Base-by-base conservation (phyloP, 2,888 invertebrate species). In the Nysson spinosus region DNA sequence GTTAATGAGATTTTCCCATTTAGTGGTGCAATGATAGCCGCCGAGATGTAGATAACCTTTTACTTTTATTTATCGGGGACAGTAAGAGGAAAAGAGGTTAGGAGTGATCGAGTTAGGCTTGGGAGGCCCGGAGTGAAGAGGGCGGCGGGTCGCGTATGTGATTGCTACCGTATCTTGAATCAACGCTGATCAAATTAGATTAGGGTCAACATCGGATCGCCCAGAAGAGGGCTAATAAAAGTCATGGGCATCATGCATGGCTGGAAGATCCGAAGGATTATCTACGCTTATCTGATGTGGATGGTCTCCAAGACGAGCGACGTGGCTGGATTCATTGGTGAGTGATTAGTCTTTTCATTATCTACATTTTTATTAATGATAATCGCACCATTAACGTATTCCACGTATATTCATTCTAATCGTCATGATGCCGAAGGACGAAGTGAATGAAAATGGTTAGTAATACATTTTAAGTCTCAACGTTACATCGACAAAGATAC, bases 251-350 rank as follows among this genome's bases (percentile, higher is more conserved):
- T 66, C 78, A 85, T 85, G 84, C 81, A 80, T 78, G 71, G 74
- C 76, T 81, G 79, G 75, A 80, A 80, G 72, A 72, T 77, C 57
- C 79, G 75, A 69, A 73, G 81, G 77, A 80, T 84, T 77, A 78
- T 85, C 78, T 79, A 77, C 73, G 80, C 81, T 73, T 85, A 82
- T 69, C 75, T 84, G 71, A 72, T 84, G 66, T 84, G 80, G 81
- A 72, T 82, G 72, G 75, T 82, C 74, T 78, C 84, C 77, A 79
- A 78, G 60, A 69, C 71, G 60, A 77, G 73, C 14, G 70, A 72
- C 17, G 78, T 79, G 17, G 83, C 82, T 35, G 82, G 83, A 58
- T 77, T 81, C 72, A 83, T 82, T 69, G 85, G 85, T 85, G 72
- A 85, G 84, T 72, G 32, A 16, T 1, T 11, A 11, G 6, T 5